A percentile compares a stretch with the other conserved stretches of the same genome.
Evolutionary conservation across 2,113 vertebrate genomes (phyloP).

Genomic region (Myxocyprinus asiaticus): DNA sequence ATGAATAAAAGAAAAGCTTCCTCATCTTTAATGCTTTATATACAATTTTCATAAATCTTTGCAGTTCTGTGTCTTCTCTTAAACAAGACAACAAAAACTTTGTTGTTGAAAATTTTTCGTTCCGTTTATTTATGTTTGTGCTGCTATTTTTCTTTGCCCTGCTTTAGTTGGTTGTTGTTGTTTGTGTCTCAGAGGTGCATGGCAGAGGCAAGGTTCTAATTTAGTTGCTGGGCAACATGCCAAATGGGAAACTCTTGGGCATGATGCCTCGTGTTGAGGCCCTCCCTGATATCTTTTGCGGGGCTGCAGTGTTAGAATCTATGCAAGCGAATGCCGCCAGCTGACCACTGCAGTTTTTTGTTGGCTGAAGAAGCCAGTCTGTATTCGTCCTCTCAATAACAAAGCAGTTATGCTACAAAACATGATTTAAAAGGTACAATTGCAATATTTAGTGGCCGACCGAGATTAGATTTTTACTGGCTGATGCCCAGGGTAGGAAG

Average conservation of each 20-base stretch:
- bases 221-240: conserved; percentile 51
- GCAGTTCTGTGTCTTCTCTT: not conserved
- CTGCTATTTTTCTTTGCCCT: not conserved
- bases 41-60: not conserved
- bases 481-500: too few species aligned
- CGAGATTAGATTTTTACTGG: too few species aligned
- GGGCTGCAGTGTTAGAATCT: not conserved
- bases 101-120: too few species aligned
- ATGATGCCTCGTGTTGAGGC: conserved; percentile 18
- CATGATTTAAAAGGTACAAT: not conserved
- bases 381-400: not conserved
- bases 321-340: not conserved
- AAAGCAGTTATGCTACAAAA: not conserved
- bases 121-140: too few species aligned
- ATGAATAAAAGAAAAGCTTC: too few species aligned
- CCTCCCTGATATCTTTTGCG: not conserved
- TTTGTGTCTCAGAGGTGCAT: conserved; percentile 41
- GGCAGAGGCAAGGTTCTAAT: conserved; percentile 54
- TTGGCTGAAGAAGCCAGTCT: not conserved
- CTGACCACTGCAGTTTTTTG: not conserved
- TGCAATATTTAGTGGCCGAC: not conserved
- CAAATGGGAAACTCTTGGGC: conserved; percentile 50
- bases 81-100: not conserved
- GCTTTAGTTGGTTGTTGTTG: conserved; percentile 14
- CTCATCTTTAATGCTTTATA: too few species aligned